Conservation (phyloP, 2,797 vertebrate genomes). For the Todus mexicanus region DNA sequence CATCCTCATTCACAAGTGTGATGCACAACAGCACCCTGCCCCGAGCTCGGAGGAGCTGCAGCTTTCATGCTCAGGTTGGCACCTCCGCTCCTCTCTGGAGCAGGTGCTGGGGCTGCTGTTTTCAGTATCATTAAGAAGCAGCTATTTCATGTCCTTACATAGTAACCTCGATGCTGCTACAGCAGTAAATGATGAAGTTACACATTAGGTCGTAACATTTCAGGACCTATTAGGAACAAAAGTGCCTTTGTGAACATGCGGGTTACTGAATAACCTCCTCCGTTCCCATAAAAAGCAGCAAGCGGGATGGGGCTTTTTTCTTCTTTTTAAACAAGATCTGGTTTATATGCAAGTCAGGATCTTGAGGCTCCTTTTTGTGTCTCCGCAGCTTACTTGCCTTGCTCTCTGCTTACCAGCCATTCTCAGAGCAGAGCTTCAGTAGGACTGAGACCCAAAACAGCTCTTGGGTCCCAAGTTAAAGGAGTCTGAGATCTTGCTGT, state of each 20-base stretch:
- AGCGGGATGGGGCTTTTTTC: not conserved
- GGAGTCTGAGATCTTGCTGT: not conserved
- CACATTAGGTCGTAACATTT: constrained; percentile 71
- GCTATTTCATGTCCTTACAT: constrained; percentile 50
- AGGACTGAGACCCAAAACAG: not conserved
- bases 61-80: not conserved
- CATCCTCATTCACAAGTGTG: rapidly evolving
- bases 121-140: not conserved
- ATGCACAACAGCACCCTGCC: not conserved
- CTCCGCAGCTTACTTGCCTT: not conserved
- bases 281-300: constrained; percentile 16
- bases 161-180: constrained; percentile 47
- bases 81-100: not conserved
- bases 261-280: constrained; percentile 66
- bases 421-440: not conserved
- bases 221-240: constrained; percentile 66
- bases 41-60: not conserved
- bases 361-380: not conserved
- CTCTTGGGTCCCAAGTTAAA: not conserved
- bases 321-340: not conserved
- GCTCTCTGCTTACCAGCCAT: not conserved
- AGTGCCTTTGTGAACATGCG: constrained; percentile 51
- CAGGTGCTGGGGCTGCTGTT: not conserved
- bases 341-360: constrained; percentile 17
- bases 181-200: constrained; percentile 65